Evolutionary conservation across 2,113 vertebrate genomes (phyloP), one percentile per base, ranked within the genome.

Genomic region (Neogobius melanostomus): DNA sequence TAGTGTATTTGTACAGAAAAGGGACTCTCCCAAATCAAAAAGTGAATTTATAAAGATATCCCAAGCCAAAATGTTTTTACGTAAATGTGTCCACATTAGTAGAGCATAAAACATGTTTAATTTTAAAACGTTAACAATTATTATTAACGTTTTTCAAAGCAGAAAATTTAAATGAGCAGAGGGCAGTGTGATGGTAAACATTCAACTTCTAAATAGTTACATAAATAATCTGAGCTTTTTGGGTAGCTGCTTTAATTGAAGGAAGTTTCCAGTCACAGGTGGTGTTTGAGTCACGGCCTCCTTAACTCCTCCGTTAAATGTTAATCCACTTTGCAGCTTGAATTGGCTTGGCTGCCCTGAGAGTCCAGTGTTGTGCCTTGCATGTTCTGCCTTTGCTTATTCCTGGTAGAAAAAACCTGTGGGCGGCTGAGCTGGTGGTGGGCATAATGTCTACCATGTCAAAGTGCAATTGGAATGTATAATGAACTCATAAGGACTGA

Each of bases 281-380:
- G 72, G 57, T 72, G 71, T 74, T 64, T 50, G 60, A 71, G 71
- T 60, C 16, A 76, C 66, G 71, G 77, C 73, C 71, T 80, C 73
- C 71, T 83, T 79, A 66, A 52, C 69, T 71, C 70, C 43, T 60
- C 75, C 67, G 67, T 80, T 72, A 76, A 59, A 42, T 67, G 78
- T 84, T 91, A 88, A 90, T 87, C 82, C 71, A 75, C 68, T 76
- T 83, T n/a, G 52, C 72, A 66, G 82, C 76, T 76, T 81, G 90
- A 88, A 88, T 79, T 81, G 77, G 75, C 69, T 85, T 82, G 81
- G 70, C 76, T 45, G 42, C 45, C 21, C 11, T 50, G 70, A 44
- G 73, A 44, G 47, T 28, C 44, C 11, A 28, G 72, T 46, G 75
- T 69, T 52, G 66, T 64, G 75, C 69, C 50, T 61, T 42, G 62